A percentile compares a stretch with the other conserved stretches of the same genome.
phyloP scores from a whole-genome alignment of 2,113 vertebrate genomes.

The Madoqua kirkii region DNA sequence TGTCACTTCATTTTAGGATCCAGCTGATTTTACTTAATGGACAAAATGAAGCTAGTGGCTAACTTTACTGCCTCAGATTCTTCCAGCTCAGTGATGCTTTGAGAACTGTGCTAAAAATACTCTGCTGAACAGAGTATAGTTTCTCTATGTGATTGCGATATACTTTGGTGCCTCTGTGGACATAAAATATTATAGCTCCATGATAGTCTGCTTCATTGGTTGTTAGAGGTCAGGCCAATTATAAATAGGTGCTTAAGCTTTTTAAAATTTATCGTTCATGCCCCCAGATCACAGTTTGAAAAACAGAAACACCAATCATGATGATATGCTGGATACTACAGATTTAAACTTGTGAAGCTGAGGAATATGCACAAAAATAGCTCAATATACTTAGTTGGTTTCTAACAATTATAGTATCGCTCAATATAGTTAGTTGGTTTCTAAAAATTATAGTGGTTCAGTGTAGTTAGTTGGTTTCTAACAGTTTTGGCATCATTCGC shows the following conservation, averaged over 20 bases:
- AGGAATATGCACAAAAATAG: neutral
- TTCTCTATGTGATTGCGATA: slow-evolving; percentile 34
- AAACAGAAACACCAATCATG: slow-evolving; percentile 9
- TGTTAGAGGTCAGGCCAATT: slow-evolving; percentile 41
- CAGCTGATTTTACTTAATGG: slow-evolving; percentile 30
- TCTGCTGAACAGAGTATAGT: neutral
- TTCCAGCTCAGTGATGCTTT: slow-evolving; percentile 53
- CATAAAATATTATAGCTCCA: slow-evolving; percentile 46
- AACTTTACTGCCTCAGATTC: slow-evolving; percentile 40
- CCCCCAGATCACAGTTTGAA: slow-evolving; percentile 11
- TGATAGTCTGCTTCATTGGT: slow-evolving; percentile 12
- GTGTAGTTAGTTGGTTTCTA: slow-evolving; percentile 6
- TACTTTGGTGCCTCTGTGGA: slow-evolving; percentile 13
- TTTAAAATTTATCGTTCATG: slow-evolving; percentile 26
- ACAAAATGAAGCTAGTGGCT: slow-evolving; percentile 42
- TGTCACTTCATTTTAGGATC: neutral
- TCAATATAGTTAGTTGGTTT: neutral
- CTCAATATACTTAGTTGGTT: slow-evolving; percentile 8
- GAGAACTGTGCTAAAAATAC: slow-evolving; percentile 58
- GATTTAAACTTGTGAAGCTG: neutral
- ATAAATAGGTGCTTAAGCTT: slow-evolving; percentile 30
- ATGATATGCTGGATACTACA: neutral
- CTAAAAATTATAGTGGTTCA: neutral
- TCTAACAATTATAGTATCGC: neutral
- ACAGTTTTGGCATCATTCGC: neutral